A percentile compares a stretch with the other conserved stretches of the same genome.
Evolutionary conservation across 2,797 vertebrate genomes (phyloP).

Genomic region (Arnoldichthys spilopterus): DNA sequence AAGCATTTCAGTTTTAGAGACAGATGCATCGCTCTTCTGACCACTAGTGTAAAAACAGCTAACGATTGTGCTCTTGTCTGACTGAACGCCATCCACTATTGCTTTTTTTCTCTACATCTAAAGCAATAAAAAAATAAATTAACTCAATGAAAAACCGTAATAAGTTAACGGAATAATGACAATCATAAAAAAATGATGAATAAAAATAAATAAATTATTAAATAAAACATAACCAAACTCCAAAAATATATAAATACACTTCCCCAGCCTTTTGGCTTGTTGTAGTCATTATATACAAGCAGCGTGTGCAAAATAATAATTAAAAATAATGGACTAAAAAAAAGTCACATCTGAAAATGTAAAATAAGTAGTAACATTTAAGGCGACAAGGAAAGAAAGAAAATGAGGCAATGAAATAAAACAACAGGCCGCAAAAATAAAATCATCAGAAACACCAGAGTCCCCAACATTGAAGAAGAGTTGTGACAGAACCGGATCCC

Average conservation of each 20-base stretch:
- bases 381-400: slow-evolving; percentile 84
- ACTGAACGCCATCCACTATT: slow-evolving; percentile 88
- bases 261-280: slow-evolving; percentile 65
- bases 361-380: slow-evolving; percentile 85
- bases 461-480: slow-evolving; percentile 69
- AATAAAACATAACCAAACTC: slow-evolving; percentile 61
- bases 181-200: slow-evolving; percentile 61
- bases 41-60: slow-evolving; percentile 75
- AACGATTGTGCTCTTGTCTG: slow-evolving; percentile 88
- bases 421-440: slow-evolving; percentile 65
- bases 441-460: slow-evolving; percentile 70
- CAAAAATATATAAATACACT: slow-evolving; percentile 76
- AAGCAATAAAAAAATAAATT: slow-evolving; percentile 65
- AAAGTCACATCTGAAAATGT: slow-evolving; percentile 74
- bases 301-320: slow-evolving; percentile 57
- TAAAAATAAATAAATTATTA: slow-evolving; percentile 67
- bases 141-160: slow-evolving; percentile 48
- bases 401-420: slow-evolving; percentile 64
- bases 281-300: slow-evolving; percentile 66
- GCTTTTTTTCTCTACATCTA: slow-evolving; percentile 84
- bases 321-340: slow-evolving; percentile 60
- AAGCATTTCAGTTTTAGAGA: slow-evolving; percentile 79
- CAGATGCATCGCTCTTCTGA: slow-evolving; percentile 81
- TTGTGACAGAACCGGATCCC: slow-evolving; percentile 57
- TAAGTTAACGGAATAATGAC: slow-evolving; percentile 61